A percentile compares a stretch with the other conserved stretches of the same genome.
Evolutionary conservation across 2,888 invertebrate genomes (phyloP).

Genomic region (Clusia tigrina): DNA sequence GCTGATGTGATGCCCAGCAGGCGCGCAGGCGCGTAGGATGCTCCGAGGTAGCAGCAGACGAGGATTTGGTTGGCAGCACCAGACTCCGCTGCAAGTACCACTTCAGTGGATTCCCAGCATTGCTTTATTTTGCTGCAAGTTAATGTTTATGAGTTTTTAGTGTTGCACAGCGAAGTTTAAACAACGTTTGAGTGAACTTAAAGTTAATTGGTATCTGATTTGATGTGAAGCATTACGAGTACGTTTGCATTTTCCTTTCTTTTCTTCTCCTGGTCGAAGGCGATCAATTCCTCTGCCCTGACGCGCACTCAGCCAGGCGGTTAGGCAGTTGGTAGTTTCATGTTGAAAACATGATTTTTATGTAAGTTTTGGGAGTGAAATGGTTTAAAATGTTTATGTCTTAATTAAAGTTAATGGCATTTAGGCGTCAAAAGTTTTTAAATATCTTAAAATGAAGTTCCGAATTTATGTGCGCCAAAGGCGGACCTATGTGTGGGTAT

Average conservation of each 20-base stretch:
- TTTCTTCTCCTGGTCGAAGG: conserved; percentile 11
- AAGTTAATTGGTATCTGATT: conserved; percentile 43
- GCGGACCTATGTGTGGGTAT: too few relatives aligned
- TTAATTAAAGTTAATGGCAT: conserved; percentile 58
- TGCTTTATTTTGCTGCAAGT: conserved; percentile 13
- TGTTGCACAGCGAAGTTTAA: conserved; percentile 10
- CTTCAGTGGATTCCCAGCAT: not conserved
- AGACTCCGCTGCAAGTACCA: not conserved
- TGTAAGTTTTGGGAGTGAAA: conserved; percentile 51
- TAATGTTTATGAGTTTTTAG: conserved; percentile 26
- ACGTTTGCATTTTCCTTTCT: conserved; percentile 9
- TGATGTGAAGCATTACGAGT: conserved; percentile 34
- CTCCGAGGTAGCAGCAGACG: not conserved
- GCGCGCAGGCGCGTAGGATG: conserved; percentile 1
- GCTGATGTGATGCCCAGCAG: conserved; percentile 34
- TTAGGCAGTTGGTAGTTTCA: conserved; percentile 42
- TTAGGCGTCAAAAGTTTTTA: conserved; percentile 50
- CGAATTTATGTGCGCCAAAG: too few relatives aligned
- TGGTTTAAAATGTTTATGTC: conserved; percentile 56
- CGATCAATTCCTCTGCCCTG: conserved; percentile 29
- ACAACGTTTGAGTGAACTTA: not conserved
- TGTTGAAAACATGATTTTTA: conserved; percentile 43
- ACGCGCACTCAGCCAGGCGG: too few relatives aligned
- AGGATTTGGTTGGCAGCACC: not conserved
- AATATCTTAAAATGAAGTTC: not conserved